Evolutionary conservation across 2,113 vertebrate genomes (phyloP).

Genomic region (Lathamus discolor): DNA sequence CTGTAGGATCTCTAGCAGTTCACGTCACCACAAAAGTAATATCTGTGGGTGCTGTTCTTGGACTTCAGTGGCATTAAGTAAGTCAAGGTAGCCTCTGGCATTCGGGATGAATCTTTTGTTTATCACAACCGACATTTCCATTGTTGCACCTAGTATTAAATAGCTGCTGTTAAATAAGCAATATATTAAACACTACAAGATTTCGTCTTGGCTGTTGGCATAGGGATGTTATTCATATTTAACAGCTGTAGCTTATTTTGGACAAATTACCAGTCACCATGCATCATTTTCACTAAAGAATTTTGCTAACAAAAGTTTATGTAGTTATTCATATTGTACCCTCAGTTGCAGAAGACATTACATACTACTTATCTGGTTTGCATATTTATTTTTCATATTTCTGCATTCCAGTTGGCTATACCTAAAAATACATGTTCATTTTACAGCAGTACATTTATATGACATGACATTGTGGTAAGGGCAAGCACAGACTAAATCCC

Average conservation of each 20-base stretch:
- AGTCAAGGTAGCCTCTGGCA: conserved; percentile 55
- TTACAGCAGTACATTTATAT: neutral
- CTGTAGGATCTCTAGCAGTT: conserved; percentile 37
- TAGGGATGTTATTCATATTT: conserved; percentile 60
- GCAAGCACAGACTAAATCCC: neutral
- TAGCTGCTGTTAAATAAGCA: conserved; percentile 50
- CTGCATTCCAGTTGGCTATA: neutral
- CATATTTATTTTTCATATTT: conserved; percentile 6
- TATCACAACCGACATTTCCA: conserved; percentile 62
- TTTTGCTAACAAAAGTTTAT: conserved; percentile 40
- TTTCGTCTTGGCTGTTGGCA: conserved; percentile 49
- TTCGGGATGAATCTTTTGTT: conserved; percentile 57
- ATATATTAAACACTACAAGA: conserved; percentile 58
- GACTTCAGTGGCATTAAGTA: conserved; percentile 48
- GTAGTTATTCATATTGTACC: conserved; percentile 5
- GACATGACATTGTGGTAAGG: neutral
- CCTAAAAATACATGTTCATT: neutral
- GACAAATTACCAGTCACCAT: conserved; percentile 49
- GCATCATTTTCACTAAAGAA: conserved; percentile 48
- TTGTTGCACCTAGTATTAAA: conserved; percentile 53
- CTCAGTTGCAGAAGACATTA: neutral
- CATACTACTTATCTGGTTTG: neutral
- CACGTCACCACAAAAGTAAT: conserved; percentile 53
- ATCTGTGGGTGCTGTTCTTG: conserved; percentile 41
- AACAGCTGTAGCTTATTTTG: conserved; percentile 64